Base-by-base conservation (phyloP, 2,888 invertebrate species). In the Mythimna albipuncta region DNA sequence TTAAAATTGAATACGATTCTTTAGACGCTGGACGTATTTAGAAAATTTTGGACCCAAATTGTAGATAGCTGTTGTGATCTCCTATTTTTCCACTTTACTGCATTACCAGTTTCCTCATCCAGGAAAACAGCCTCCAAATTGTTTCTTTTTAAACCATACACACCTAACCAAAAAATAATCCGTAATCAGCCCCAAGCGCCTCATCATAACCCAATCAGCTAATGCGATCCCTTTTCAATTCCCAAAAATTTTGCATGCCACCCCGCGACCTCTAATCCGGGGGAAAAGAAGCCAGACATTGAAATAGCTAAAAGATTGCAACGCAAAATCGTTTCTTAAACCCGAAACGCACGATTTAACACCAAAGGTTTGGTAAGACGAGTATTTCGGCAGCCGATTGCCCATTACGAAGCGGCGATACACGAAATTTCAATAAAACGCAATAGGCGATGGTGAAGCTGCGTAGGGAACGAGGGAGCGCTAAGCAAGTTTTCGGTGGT, bases 351-450 rank as follows among this genome's bases (percentile, higher is more conserved):
- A 90, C 93, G 89, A 94, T 93, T 94, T 91, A 91, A 91, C 93
- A 90, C 92, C 92, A 90, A 87, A 85, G 89, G 79, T 62, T 72
- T 61, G 76, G 75, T 69, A 72, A 80, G 79, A 84, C 86, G 89
- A 84, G 89, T 90, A 89, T 91, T 91, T 89, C 91, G 88, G 89
- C 88, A 88, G 90, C 88, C 91, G 92, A 94, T 94, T 94, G 93
- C 94, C 94, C 92, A 94, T 94, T 94, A 93, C 90, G 84, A 79
- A 81, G 85, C 89, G 88, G 86, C 91, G 93, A 91, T 93, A 91
- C 91, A 93, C 91, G 93, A 94, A 94, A 94, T 94, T 94, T 94
- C 94, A 94, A 94, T 94, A 94, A 94, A 92, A 91, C 85, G 89
- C 90, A 86, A 90, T 89, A 89, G 91, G 89, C 88, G 84, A 63